Conservation (phyloP, 1,140 invertebrate species). For the Drosophila nebulosa region DNA sequence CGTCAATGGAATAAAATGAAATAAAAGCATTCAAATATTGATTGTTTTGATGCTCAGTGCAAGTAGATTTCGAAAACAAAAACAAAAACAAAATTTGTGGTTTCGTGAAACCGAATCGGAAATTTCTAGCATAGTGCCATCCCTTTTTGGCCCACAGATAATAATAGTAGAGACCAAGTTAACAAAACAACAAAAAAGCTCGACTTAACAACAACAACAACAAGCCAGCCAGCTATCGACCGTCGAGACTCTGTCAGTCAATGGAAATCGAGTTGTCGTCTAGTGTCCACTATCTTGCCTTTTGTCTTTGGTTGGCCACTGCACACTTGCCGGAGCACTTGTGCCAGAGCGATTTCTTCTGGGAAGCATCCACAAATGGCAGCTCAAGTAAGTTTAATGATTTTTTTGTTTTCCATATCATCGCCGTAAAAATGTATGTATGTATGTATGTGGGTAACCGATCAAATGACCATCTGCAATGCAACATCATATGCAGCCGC, state of each 20-base stretch:
- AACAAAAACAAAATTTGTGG: slow-evolving; percentile 28
- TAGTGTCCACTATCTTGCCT: no score
- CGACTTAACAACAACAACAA: slow-evolving; percentile 26
- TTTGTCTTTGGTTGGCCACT: no score
- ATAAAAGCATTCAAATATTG: slow-evolving; percentile 21
- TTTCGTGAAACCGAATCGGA: slow-evolving; percentile 21
- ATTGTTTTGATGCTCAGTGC: slow-evolving; percentile 34
- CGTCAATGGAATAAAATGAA: slow-evolving; percentile 43
- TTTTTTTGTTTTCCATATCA: background rate
- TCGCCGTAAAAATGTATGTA: no score
- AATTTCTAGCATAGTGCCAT: slow-evolving; percentile 36
- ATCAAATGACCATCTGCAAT: slow-evolving; percentile 30
- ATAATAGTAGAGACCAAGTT: slow-evolving; percentile 13
- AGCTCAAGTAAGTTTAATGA: slow-evolving; percentile 55
- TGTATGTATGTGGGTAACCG: background rate
- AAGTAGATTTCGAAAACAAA: slow-evolving; percentile 46
- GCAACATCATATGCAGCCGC: slow-evolving; percentile 24
- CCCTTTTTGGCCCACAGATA: slow-evolving; percentile 28
- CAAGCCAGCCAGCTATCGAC: slow-evolving; percentile 15
- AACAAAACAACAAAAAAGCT: slow-evolving; percentile 54
- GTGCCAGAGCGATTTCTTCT: slow-evolving; percentile 23
- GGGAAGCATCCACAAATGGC: slow-evolving; percentile 68
- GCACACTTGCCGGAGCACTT: slow-evolving; percentile 36
- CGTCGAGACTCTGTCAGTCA: background rate
- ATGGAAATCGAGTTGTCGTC: background rate